Evolutionary conservation across 2,797 vertebrate genomes (phyloP), one percentile per base, ranked within the genome.

Genomic region (Enteromius radiatus): DNA sequence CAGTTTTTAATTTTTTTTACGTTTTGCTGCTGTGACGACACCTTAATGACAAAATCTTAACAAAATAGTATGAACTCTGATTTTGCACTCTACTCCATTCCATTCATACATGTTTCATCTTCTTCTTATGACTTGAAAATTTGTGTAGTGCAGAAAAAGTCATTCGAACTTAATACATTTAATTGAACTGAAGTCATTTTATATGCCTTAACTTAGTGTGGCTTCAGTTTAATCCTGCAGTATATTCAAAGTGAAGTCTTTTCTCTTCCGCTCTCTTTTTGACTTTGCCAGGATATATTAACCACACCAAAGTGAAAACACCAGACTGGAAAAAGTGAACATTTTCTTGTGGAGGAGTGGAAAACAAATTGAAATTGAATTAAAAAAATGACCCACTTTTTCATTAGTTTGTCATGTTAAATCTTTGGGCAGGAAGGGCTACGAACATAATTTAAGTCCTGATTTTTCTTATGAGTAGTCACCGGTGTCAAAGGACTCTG

Each of bases 351-450:
- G 54, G 43, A 26, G 31, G 84, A 82, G 59, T 68, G 82, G 81
- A 89, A 88, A 89, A 86, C 78, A 84, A 87, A 88, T 87, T 78
- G 78, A 84, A 85, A 89, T 86, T 83, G 47, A 91, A 89, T 92
- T 82, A 0, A 23, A 56, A 82, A 89, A 88, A 86, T 43, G 73
- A 84, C 89, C 81, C 65, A 52, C 73, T 86, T 49, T 47, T 74
- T 88, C 81, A 88, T 85, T 85, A 80, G 54, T 86, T 87, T 78
- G 49, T 80, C 80, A 77, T 56, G 54, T 77, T 77, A 69, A 70
- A n/a, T 81, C 82, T 82, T 63, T 65, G 59, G 65, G 69, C 43
- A 70, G 76, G 73, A 83, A 74, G 68, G 38, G 38, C 68, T 76
- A 31, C 33, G 54, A 38, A 41, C 82, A 47, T 85, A 65, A 81